Base-by-base conservation (phyloP, 2,113 vertebrate species). In the Mugil cephalus region DNA sequence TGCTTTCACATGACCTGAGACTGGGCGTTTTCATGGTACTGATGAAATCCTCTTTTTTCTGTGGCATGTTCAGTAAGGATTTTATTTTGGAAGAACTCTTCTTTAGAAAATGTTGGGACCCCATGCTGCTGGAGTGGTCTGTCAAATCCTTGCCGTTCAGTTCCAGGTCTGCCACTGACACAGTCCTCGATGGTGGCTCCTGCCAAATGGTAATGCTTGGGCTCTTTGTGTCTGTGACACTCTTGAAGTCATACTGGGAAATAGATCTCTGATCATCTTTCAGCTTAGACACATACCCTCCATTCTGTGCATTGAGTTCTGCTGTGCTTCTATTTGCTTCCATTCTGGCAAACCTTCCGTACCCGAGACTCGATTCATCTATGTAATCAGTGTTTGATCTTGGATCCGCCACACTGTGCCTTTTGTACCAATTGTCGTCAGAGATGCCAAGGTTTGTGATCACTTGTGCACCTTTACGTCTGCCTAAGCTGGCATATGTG, bases 371-470 rank as follows among this genome's bases (percentile, higher is more conserved):
- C 9, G 93, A 24, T 24, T 96, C 92, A 36, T 92, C 93, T 40
- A 55, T 78, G 17, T 91, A 89, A 52, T 94, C 93, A 40, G 89
- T 77, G 83, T 91, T 91, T 42, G 93, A 92, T 79, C 94, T 95
- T 3, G 96, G 93, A 69, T 96, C 95, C 24, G 95, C 95, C 84
- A 99, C 93, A 74, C 97, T 99, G 70, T 97, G 95, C 36, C 97
- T 94, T 90, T 99, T 99, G 12, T 95, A 82, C 86, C 95, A 95
- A 51, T 81, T 94, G 64, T 95, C 93, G 63, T 91, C 66, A 39
- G 71, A 19, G 17, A 69, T 52, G 7, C 93, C 91, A 19, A 83
- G 78, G 46, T 83, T 91, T 50, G 60, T 78, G 7, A 76, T 48
- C 38, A 69, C 64, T 18, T 82, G 65, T 18, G 83, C 70, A 54